Evolutionary conservation across 1,140 invertebrate species (phyloP), one percentile per base, ranked within the genome.

Genomic region (Agrypnia vestita): DNA sequence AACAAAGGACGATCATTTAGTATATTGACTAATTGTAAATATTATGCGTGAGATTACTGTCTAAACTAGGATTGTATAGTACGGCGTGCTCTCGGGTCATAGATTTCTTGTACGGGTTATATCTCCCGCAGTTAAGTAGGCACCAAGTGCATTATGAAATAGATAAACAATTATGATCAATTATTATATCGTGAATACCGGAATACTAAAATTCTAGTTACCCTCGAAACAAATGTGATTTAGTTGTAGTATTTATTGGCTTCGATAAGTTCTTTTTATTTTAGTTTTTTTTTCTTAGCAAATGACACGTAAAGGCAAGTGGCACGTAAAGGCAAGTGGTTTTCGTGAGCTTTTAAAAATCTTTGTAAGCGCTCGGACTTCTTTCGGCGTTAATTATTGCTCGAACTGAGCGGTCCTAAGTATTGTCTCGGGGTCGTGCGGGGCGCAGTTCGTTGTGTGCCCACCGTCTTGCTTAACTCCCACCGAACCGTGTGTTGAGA

Each of bases 171-270:
- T 69, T 46, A 49, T 44, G 64, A 69, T 69, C 64, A 71, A 71
- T 49, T 71, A 49, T 21, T 0, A 9, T 35, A 35, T 3, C 1
- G 49, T 49, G 15, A 19, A 51, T 71, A 64, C 15, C 47, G 19
- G 67, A 71, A 71, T 71, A 44, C 51, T 71, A 71, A 47, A 51
- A 19, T 19, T 44, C 13, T 55, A 56, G 71, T 74, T 74, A 74
- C 71, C 71, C 21, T 71, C 13, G 69, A 53, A 13, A 17, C 13
- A 13, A 17, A 56, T 74, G 71, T 59, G 71, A 74, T 74, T 74
- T 74, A 74, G 71, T 17, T 74, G 71, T 74, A 74, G 51, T 74
- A 74, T 74, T 74, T 74, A 74, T 74, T 74, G 51, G 51, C n/a
- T 73, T 53, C 49, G 51, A 51, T 73, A 73, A 74, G 71, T 15